Percentiles rank a stretch among this genome's conserved stretches.
Conservation (phyloP, 2,113 vertebrate species). For the Oxyruncus cristatus region DNA sequence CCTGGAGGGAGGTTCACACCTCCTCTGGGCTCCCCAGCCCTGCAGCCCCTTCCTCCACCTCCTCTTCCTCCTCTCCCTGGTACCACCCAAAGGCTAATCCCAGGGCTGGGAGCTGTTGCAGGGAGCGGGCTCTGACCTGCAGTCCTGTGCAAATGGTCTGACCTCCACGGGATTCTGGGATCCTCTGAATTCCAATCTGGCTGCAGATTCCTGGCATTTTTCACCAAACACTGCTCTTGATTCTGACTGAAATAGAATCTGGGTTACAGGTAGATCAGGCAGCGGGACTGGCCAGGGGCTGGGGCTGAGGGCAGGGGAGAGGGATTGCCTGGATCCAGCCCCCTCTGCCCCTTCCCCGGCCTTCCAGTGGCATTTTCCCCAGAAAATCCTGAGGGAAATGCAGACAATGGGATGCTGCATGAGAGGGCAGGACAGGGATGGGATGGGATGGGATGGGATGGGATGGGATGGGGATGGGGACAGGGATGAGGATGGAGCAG, state of each 20-base stretch:
- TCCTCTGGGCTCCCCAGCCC: fast-evolving
- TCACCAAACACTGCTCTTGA: neutral
- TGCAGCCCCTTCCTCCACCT: fast-evolving
- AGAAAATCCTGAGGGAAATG: neutral
- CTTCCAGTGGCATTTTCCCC: neutral
- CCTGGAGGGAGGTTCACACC: fast-evolving
- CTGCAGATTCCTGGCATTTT: constrained; percentile 26
- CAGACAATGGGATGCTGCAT: fast-evolving
- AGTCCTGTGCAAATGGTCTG: fast-evolving
- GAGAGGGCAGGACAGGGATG: neutral
- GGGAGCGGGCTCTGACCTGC: neutral
- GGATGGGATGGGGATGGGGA: neutral
- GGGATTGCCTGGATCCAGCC: fast-evolving
- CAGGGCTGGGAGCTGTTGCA: neutral
- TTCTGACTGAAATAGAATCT: neutral
- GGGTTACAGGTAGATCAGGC: neutral
- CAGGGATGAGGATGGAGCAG: neutral
- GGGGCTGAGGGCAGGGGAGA: neutral
- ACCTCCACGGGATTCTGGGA: neutral
- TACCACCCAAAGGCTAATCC: neutral
- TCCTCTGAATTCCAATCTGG: constrained; percentile 3
- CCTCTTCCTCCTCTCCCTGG: neutral
- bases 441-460: neutral
- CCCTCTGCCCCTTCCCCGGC: neutral
- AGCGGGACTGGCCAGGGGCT: fast-evolving